Percentiles rank a stretch among this genome's conserved stretches.
phyloP scores from a whole-genome alignment of 2,797 vertebrate species.

The Lutjanus campechanus region DNA sequence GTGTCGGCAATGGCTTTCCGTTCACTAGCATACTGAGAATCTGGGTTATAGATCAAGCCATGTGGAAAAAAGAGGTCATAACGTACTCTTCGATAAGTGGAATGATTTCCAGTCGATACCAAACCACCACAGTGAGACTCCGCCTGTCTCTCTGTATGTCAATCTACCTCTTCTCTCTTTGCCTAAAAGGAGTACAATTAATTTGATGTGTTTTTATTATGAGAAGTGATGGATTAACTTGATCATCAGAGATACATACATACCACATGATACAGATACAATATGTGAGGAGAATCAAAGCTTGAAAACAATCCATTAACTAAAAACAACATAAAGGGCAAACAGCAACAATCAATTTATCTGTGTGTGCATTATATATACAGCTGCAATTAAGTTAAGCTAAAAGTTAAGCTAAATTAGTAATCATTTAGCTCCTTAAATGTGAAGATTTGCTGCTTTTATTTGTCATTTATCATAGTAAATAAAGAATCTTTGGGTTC shows the following conservation, averaged over 20 bases:
- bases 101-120: conserved; percentile 65
- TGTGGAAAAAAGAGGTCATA: conserved; percentile 72
- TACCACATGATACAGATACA: not conserved
- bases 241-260: not conserved
- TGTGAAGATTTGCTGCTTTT: too few relatives aligned
- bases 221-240: conserved; percentile 3
- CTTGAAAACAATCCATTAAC: not conserved
- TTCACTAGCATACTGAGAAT: conserved; percentile 50
- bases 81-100: conserved; percentile 59
- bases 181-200: conserved; percentile 25
- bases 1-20: conserved; percentile 24
- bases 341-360: not conserved
- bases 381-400: too few relatives aligned
- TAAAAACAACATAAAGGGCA: not conserved
- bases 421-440: too few relatives aligned
- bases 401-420: too few relatives aligned
- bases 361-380: not conserved
- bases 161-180: not conserved
- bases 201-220: conserved; percentile 23
- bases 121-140: conserved; percentile 19
- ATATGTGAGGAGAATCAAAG: not conserved
- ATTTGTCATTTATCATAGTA: too few relatives aligned
- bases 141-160: not conserved
- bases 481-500: too few relatives aligned
- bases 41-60: conserved; percentile 68